These are phyloP conservation scores for Platycheirus albimanus DNA, from an alignment of 2,888 invertebrate genomes.

Conservation along the genomic window DNA sequence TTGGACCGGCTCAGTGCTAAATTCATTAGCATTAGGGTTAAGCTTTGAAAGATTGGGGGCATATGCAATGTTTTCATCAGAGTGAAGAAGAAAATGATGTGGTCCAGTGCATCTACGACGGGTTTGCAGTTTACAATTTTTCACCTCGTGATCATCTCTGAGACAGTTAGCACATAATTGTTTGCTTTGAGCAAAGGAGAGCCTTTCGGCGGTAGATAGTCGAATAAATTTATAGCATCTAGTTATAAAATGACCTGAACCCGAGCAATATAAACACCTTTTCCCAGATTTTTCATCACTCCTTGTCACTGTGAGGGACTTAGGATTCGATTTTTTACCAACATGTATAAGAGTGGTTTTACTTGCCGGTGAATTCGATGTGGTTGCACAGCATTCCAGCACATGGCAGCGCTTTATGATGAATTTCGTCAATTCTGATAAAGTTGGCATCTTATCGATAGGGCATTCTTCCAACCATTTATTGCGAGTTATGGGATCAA, in stretches of 20 bases:
- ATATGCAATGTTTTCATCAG: background rate
- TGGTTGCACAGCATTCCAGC: background rate
- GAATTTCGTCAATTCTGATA: background rate
- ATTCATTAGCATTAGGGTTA: background rate
- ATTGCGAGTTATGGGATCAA: background rate
- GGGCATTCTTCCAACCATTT: constrained; percentile 25
- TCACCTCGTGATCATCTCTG: background rate
- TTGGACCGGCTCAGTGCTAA: too few species aligned
- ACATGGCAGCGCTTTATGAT: background rate
- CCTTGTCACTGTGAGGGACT: background rate
- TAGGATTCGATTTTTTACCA: background rate
- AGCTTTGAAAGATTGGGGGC: background rate
- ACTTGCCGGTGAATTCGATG: background rate
- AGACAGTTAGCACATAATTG: constrained; percentile 5
- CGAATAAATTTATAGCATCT: too few species aligned
- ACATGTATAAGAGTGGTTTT: background rate
- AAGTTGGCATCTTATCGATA: background rate
- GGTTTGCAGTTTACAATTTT: background rate
- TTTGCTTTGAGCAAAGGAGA: background rate
- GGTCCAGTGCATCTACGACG: background rate
- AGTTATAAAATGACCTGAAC: background rate
- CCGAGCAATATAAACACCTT: background rate
- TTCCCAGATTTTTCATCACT: too few species aligned
- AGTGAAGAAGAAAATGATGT: constrained; percentile 1
- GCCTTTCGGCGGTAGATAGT: background rate